Conservation (phyloP, 2,797 vertebrate genomes). For the Oryzias sinensis region DNA sequence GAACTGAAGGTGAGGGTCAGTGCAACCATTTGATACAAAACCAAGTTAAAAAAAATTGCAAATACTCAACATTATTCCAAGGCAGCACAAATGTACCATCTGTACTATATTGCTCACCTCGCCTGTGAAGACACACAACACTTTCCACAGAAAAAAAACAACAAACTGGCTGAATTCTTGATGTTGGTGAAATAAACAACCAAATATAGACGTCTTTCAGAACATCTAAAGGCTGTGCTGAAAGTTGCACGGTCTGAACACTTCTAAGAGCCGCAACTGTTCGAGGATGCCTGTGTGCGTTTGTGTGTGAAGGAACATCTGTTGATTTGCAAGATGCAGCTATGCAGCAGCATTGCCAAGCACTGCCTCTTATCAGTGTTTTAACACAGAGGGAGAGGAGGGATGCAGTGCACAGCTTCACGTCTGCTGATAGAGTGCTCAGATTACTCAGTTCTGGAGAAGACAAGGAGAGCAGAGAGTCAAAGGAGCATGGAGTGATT, state of each 20-base stretch:
- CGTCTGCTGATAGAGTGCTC: conserved; percentile 61
- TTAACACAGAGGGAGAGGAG: conserved; percentile 58
- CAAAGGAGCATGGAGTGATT: conserved; percentile 14
- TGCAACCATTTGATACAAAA: no score
- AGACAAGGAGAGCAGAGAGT: conserved; percentile 17
- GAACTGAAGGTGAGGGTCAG: no score
- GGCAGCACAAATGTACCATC: no score
- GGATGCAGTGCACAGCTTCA: conserved; percentile 47
- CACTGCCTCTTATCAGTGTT: conserved; percentile 67
- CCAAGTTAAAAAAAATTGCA: no score
- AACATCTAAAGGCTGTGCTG: conserved; percentile 14
- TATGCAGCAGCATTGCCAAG: conserved; percentile 64
- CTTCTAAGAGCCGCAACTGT: conserved; percentile 60
- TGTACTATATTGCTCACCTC: no score
- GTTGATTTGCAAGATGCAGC: conserved; percentile 71
- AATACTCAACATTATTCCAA: no score
- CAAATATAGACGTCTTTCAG: no score
- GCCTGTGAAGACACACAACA: no score
- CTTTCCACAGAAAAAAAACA: no score
- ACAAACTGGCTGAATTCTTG: no score
- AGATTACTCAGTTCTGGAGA: conserved; percentile 59
- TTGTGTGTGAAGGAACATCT: conserved; percentile 63
- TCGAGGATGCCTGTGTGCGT: conserved; percentile 41
- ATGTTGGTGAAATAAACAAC: no score
- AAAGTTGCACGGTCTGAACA: conserved; percentile 33